phyloP scores from a whole-genome alignment of 2,113 vertebrate species.

The Planiliza haematocheilus region DNA sequence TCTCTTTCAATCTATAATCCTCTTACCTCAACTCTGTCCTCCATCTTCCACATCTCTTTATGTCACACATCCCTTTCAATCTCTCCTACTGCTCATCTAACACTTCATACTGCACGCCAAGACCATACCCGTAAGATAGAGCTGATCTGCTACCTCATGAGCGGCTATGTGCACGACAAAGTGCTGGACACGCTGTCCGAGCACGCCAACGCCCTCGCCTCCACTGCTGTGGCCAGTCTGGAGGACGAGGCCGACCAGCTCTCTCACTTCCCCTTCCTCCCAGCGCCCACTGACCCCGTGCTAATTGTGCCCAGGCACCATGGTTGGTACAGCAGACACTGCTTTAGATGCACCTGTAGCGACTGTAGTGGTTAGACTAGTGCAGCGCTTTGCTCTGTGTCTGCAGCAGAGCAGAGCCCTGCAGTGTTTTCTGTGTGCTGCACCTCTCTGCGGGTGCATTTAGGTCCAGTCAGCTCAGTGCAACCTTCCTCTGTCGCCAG shows the following conservation, averaged over 20 bases:
- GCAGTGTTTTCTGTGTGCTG: conserved; percentile 33
- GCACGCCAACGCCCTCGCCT: conserved; percentile 90
- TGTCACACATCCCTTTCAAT: conserved; percentile 14
- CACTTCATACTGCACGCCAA: conserved; percentile 71
- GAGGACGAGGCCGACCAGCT: conserved; percentile 90
- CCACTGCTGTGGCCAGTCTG: conserved; percentile 89
- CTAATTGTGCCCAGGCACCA: conserved; percentile 88
- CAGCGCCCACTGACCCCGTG: conserved; percentile 86
- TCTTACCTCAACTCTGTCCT: conserved; percentile 55
- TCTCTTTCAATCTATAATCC: conserved; percentile 33
- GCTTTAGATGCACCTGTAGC: conserved; percentile 42
- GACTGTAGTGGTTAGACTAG: conserved; percentile 50
- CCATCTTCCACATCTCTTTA: conserved; percentile 38
- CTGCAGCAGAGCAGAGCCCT: conserved; percentile 34
- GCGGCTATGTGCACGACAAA: conserved; percentile 89
- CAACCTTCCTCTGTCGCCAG: conserved; percentile 8
- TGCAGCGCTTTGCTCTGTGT: conserved; percentile 54
- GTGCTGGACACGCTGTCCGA: conserved; percentile 91
- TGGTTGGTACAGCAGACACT: conserved; percentile 87
- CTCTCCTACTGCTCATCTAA: conserved; percentile 18
- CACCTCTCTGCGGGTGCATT: conserved; percentile 43
- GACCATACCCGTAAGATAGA: conserved; percentile 94
- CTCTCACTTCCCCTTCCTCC: conserved; percentile 90
- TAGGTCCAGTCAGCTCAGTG: conserved; percentile 33
- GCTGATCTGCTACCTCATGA: conserved; percentile 92